phyloP scores from a whole-genome alignment of 2,888 invertebrate species.

The Yponomeuta plumbellus region DNA sequence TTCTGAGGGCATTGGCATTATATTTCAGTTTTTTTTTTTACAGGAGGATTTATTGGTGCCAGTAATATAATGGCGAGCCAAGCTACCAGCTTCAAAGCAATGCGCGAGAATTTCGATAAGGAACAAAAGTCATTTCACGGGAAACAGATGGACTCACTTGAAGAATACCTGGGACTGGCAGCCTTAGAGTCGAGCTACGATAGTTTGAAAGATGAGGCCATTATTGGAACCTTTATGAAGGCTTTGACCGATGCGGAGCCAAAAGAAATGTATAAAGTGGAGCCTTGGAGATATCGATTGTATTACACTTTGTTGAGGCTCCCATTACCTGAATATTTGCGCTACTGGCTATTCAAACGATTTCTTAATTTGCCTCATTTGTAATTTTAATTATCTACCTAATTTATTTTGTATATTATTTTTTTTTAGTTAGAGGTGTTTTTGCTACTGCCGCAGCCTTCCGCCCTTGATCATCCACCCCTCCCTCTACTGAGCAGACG shows the following conservation, averaged over 20 bases:
- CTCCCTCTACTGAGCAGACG: too few species aligned
- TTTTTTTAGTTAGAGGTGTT: too few species aligned
- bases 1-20: too few species aligned
- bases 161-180: slow-evolving; percentile 73
- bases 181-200: slow-evolving; percentile 54
- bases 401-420: background rate
- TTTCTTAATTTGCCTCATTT: slow-evolving; percentile 80
- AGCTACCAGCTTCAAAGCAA: slow-evolving; percentile 75
- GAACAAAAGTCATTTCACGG: slow-evolving; percentile 81
- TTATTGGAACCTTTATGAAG: slow-evolving; percentile 79
- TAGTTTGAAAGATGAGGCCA: slow-evolving; percentile 68
- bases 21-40: slow-evolving; percentile 25
- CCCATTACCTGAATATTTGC: slow-evolving; percentile 71
- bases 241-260: slow-evolving; percentile 79
- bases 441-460: too few species aligned
- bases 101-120: slow-evolving; percentile 78
- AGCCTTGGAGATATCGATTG: slow-evolving; percentile 79
- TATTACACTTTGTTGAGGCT: slow-evolving; percentile 81
- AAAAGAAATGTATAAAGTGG: slow-evolving; percentile 79
- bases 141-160: slow-evolving; percentile 79
- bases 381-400: slow-evolving; percentile 19
- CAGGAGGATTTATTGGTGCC: slow-evolving; percentile 81
- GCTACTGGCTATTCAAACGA: slow-evolving; percentile 77
- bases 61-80: slow-evolving; percentile 84
- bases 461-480: too few species aligned